Base-by-base conservation (phyloP, 2,888 invertebrate species). In the Phragmatobia fuliginosa region DNA sequence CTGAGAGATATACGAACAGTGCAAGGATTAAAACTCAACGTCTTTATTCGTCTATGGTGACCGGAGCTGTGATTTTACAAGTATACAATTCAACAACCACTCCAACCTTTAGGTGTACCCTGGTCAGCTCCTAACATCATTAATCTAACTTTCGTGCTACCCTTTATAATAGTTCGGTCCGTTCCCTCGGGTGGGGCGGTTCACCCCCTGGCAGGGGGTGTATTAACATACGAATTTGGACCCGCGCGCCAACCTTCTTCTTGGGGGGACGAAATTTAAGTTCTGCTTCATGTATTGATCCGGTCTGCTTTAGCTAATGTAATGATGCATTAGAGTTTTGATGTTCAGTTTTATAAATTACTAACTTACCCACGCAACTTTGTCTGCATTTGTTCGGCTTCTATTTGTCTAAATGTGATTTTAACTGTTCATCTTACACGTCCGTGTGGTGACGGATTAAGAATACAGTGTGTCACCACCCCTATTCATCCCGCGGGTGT, bases 61-160 rank as follows among this genome's bases (percentile, higher is more conserved):
- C 52, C 10, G 3, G 4, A 52, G 10, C 25, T 25, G 52, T 25
- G 52, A 52, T 52, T 14, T 3, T 52, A 25, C 25, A 8, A 52
- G 3, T 14, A 11, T 52, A 25, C 25, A 8, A 52, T 5, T 56
- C 14, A 10, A 67, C 58, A 75, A 83, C 87, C 83, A 85, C 62
- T 70, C 41, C 69, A 66, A 6, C 83, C 77, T 75, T 69, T 78
- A 72, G 64, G 79, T 85, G 85, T 92, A 88, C 93, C 66, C 87
- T 92, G 93, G 94, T 93, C 94, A 94, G 94, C 92, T 95, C 89
- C 94, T 95, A 95, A 95, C 95, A 95, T 95, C 95, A 95, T 95
- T 95, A 95, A 95, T 95, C 95, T 95, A 95, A 94, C 94, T 95
- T 95, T 94, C 94, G 93, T 92, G 94, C 94, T 94, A 94, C 94